Conservation (phyloP, 2,113 vertebrate genomes). For the Callocephalon fimbriatum region DNA sequence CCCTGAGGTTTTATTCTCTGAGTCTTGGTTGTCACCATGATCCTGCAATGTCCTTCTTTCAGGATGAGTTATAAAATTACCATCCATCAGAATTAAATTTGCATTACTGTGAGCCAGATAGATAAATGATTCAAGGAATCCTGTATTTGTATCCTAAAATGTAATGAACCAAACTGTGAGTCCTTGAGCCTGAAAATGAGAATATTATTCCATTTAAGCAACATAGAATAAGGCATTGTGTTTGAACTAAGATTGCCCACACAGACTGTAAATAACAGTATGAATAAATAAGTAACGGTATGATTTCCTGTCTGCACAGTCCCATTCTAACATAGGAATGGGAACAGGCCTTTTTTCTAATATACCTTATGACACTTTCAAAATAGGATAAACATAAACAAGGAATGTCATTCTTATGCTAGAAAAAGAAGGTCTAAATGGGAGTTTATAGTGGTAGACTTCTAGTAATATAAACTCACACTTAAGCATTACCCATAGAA, state of each 20-base stretch:
- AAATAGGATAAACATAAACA: not conserved
- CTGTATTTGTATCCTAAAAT: not conserved
- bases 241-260: not conserved
- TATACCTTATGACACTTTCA: not conserved
- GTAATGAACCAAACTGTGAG: not conserved
- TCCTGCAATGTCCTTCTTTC: not conserved
- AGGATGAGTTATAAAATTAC: not conserved
- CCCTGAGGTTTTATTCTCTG: not conserved
- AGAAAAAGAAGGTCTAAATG: not conserved
- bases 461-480: not conserved
- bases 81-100: not conserved
- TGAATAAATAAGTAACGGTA: not conserved
- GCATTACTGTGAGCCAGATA: not conserved
- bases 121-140: not conserved
- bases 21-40: not conserved
- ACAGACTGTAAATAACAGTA: not conserved
- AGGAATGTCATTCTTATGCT: not conserved
- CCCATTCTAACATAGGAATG: not conserved
- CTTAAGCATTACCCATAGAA: not conserved
- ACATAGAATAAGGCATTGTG: not conserved
- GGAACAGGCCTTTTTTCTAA: not conserved
- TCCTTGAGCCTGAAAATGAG: not conserved
- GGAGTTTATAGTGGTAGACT: not conserved
- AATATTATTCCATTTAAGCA: not conserved
- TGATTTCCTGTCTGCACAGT: not conserved